Percentiles rank a stretch among this genome's conserved stretches.
Evolutionary conservation across 2,113 vertebrate genomes (phyloP).

Genomic region (Raja brachyura): DNA sequence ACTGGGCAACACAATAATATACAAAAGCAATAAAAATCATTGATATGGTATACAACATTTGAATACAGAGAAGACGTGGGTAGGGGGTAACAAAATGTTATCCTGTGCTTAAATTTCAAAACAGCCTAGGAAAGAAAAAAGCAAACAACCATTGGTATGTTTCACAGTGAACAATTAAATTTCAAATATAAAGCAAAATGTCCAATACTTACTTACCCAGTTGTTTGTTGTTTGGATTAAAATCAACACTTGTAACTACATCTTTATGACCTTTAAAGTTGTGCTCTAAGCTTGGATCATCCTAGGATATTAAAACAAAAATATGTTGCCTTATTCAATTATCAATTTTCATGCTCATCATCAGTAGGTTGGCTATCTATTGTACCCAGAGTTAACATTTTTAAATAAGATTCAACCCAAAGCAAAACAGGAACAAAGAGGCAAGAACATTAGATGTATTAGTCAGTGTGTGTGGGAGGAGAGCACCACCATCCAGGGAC

Average conservation of each 20-base stretch:
- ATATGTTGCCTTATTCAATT: background rate
- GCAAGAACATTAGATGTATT: too few species aligned
- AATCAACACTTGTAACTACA: slow-evolving; percentile 59
- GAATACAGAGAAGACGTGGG: too few species aligned
- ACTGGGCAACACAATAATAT: too few species aligned
- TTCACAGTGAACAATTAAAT: too few species aligned
- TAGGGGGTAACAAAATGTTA: background rate
- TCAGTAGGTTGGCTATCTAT: background rate
- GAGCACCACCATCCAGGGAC: too few species aligned
- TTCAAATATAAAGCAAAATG: background rate
- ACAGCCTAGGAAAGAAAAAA: too few species aligned
- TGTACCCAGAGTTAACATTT: background rate
- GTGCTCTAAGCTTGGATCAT: slow-evolving; percentile 58
- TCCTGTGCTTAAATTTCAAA: background rate
- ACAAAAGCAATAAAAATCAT: too few species aligned
- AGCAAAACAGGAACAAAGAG: background rate
- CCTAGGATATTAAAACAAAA: slow-evolving; percentile 46
- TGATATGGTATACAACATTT: too few species aligned
- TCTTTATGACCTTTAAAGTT: slow-evolving; percentile 62
- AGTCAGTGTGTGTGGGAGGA: too few species aligned
- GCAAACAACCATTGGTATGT: too few species aligned
- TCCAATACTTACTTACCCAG: slow-evolving; percentile 52
- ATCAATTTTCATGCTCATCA: too few species aligned
- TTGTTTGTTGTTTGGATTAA: slow-evolving; percentile 59
- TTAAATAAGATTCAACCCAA: background rate